Evolutionary conservation across 2,113 vertebrate species (phyloP).

Genomic region (Noturus placidus): DNA sequence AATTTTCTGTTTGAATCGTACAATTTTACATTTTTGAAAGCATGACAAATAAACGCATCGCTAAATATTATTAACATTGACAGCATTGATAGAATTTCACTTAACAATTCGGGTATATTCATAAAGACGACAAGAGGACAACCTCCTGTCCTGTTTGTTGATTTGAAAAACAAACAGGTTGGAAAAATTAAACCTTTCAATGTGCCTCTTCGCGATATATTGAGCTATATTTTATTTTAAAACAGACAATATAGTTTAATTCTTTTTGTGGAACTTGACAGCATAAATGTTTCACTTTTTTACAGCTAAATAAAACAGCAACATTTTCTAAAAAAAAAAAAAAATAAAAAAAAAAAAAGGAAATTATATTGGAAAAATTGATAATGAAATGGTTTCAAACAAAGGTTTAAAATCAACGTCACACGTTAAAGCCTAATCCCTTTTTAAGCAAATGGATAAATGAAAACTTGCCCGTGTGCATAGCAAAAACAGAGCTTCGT

Average conservation of each 20-base stretch:
- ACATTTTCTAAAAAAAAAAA: not conserved
- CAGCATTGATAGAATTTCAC: not conserved
- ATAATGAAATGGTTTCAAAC: not conserved
- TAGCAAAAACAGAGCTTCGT: constrained; percentile 1
- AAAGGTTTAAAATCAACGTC: not conserved
- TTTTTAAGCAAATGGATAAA: not conserved
- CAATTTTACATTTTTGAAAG: no score
- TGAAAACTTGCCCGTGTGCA: constrained; percentile 3
- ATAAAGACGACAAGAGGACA: not conserved
- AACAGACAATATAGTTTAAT: not conserved
- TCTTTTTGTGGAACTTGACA: not conserved
- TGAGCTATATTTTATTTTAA: not conserved
- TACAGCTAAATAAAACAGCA: not conserved
- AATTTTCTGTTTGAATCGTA: not conserved
- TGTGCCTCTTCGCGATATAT: not conserved
- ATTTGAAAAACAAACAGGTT: not conserved
- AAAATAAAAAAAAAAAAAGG: not conserved
- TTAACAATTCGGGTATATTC: not conserved
- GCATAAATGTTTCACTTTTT: not conserved
- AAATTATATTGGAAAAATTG: not conserved
- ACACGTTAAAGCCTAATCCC: not conserved
- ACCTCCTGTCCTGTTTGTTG: not conserved
- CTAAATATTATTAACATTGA: not conserved
- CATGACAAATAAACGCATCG: not conserved
- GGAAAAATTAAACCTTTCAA: not conserved